phyloP scores from a whole-genome alignment of 2,113 vertebrate genomes.

The Scolopax mira region DNA sequence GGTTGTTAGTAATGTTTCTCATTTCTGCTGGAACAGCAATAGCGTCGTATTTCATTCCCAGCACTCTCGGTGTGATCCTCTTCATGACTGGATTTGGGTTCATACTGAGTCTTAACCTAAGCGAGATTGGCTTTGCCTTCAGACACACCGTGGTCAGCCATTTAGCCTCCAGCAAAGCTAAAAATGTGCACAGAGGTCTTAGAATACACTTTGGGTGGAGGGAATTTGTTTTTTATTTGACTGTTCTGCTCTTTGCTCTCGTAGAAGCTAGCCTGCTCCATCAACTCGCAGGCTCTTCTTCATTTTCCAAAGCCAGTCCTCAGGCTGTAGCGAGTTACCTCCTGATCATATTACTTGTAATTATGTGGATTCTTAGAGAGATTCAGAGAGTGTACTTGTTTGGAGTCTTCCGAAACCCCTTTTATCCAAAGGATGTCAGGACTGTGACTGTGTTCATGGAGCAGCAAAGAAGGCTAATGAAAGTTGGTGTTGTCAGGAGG shows the following conservation, averaged over 20 bases:
- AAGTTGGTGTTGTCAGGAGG: slow-evolving; percentile 84
- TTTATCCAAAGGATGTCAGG: slow-evolving; percentile 89
- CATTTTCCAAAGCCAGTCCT: slow-evolving; percentile 69
- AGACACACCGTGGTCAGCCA: slow-evolving; percentile 59
- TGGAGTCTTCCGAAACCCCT: slow-evolving; percentile 90
- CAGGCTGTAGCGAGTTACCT: slow-evolving; percentile 85
- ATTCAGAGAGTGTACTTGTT: slow-evolving; percentile 90
- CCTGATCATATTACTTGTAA: slow-evolving; percentile 81
- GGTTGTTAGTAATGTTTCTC: slow-evolving; percentile 90
- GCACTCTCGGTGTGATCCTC: slow-evolving; percentile 86
- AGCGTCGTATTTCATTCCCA: slow-evolving; percentile 91
- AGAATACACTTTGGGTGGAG: slow-evolving; percentile 78
- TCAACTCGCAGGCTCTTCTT: slow-evolving; percentile 72
- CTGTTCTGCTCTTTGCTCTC: slow-evolving; percentile 79
- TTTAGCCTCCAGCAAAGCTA: slow-evolving; percentile 58
- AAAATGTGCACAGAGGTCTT: slow-evolving; percentile 53
- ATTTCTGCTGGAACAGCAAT: slow-evolving; percentile 82
- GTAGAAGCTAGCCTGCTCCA: slow-evolving; percentile 86
- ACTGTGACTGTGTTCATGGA: slow-evolving; percentile 84
- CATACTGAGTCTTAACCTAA: slow-evolving; percentile 91
- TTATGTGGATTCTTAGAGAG: slow-evolving; percentile 86
- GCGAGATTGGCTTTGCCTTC: slow-evolving; percentile 78
- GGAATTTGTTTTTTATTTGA: slow-evolving; percentile 79
- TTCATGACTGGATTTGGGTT: slow-evolving; percentile 92
- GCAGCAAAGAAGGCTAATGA: slow-evolving; percentile 82